Evolutionary conservation across 1,140 invertebrate genomes (phyloP), one percentile per base, ranked within the genome.

Genomic region (Apis dorsata): DNA sequence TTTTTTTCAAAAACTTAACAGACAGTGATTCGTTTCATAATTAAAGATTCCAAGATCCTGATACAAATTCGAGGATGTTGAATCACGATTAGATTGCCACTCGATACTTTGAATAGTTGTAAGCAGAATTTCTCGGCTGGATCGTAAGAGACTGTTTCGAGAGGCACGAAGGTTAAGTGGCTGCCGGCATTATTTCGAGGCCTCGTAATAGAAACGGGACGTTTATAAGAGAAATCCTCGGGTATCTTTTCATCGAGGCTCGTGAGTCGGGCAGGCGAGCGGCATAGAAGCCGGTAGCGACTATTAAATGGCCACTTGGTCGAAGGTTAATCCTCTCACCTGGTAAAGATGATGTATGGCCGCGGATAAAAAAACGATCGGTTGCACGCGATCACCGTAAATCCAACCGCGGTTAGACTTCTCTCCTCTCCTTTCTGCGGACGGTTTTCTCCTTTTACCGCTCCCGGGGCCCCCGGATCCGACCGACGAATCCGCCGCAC

Each of bases 401-500:
- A 87, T 87, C 73, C 83, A 83, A 63, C 62, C 59, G 66, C 51
- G 75, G 76, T 86, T 87, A 86, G 44, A 79, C 71, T 71, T 86
- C 62, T 79, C 65, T 44, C 75, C 68, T 81, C 77, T 63, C 24
- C 63, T 71, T 55, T 59, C 57, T 65, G 60, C 28, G 57, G 51
- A 60, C 34, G n/a, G 34, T 44, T 75, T 19, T 15, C 60, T 72
- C 53, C 71, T 66, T 86, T 69, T 63, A 65, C 63, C 73, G 19
- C 70, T 57, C 77, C 79, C 86, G 79, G 66, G 53, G 53, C 75
- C 78, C 77, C 77, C 49, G 17, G 81, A 60, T 57, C 55, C 55
- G 57, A 59, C 74, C 81, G 81, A 66, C 76, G 85, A 81, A 88
- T 88, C 86, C 86, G 88, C 86, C 88, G 90, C 91, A 91, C 90